Conservation (phyloP, 2,888 invertebrate species). For the Deroplatys truncata region DNA sequence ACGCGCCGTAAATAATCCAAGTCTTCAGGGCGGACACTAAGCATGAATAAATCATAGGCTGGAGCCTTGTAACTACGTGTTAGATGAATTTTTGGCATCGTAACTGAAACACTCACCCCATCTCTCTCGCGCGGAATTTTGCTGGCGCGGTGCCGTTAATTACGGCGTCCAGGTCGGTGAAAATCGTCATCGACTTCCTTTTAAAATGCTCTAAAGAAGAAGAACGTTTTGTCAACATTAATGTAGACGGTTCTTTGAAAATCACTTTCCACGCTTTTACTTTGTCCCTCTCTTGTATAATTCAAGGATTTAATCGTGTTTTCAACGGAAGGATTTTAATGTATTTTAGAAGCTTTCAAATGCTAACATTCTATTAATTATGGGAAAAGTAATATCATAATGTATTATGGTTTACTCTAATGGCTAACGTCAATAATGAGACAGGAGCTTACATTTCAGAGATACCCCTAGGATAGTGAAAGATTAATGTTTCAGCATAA, state of each 20-base stretch:
- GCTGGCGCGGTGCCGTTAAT: neutral
- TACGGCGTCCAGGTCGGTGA: neutral
- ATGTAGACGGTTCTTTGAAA: neutral
- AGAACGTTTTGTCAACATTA: neutral
- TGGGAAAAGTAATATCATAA: no score
- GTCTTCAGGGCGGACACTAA: neutral
- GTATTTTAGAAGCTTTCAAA: no score
- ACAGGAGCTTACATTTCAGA: no score
- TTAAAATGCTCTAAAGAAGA: neutral
- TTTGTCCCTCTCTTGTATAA: neutral
- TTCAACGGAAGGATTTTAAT: neutral
- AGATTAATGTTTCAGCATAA: no score
- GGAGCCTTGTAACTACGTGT: neutral
- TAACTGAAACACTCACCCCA: neutral
- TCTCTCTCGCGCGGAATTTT: neutral
- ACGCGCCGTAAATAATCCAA: neutral
- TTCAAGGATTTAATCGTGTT: neutral
- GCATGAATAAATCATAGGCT: neutral
- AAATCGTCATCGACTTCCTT: neutral
- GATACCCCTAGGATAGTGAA: no score
- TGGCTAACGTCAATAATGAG: no score
- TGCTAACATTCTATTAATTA: no score
- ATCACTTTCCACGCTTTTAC: neutral
- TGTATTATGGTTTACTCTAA: no score
- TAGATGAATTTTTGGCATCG: neutral